These are phyloP conservation scores for Phodopus roborovskii DNA, from an alignment of 2,113 vertebrate species.

Conservation along the genomic window DNA sequence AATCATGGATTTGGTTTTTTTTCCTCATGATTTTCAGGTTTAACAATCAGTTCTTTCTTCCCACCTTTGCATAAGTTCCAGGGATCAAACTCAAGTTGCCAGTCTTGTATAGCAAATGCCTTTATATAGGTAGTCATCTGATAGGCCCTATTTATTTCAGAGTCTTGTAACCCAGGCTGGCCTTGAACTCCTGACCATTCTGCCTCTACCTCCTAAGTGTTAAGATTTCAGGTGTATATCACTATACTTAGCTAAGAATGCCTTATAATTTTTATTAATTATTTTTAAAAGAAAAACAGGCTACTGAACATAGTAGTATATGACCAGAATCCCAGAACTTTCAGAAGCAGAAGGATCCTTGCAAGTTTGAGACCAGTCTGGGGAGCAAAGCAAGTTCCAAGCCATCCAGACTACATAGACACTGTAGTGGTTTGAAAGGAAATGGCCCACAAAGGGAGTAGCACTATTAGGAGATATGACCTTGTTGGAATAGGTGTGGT, in stretches of 20 bases:
- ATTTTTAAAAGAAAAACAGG: not conserved
- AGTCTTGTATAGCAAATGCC: not conserved
- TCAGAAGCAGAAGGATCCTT: not conserved
- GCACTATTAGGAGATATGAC: not conserved
- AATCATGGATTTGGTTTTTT: not conserved
- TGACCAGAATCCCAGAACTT: not conserved
- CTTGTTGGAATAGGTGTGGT: not conserved
- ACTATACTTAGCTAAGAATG: not conserved
- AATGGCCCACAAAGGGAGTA: not conserved
- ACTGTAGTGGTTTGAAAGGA: not conserved
- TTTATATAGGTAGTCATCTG: not conserved
- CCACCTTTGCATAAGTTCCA: not conserved
- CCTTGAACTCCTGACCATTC: not conserved
- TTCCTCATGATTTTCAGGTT: not conserved
- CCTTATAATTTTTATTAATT: not conserved
- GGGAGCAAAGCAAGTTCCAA: not conserved
- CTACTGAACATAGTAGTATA: not conserved
- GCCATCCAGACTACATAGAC: not conserved
- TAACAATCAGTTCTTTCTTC: not conserved
- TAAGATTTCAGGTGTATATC: not conserved
- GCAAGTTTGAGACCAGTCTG: not conserved
- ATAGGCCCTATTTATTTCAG: not conserved
- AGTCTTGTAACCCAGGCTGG: not conserved
- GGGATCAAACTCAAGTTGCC: not conserved
- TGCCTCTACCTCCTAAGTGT: not conserved